Evolutionary conservation across 2,113 vertebrate species (phyloP), one percentile per base, ranked within the genome.

Genomic region (Menura novaehollandiae): DNA sequence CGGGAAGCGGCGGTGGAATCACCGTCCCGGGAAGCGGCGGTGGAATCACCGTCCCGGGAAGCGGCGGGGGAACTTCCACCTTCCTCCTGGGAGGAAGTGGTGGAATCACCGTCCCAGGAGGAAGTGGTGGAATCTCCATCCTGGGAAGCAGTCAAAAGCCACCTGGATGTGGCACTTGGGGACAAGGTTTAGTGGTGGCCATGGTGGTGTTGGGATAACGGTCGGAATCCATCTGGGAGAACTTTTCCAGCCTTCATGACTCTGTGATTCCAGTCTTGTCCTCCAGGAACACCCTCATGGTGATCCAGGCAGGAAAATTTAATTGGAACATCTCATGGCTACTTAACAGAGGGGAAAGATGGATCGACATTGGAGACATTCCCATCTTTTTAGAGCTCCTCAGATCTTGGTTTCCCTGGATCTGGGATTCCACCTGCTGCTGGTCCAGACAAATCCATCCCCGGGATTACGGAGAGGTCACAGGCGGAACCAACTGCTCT

Each of bases 221-320:
- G 58, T 10, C 12, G 58, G 59, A 13, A 8, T 24, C 1, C 1
- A 4, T 12, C 20, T 26, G 16, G 26, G 46, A 68, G 28, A 32
- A 6, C 16, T 4, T 47, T 60, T 15, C 69, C 62, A 12, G 6
- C 39, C 39, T 46, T 11, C 2, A 0, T 0, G 19, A 7, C 23
- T 9, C 53, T 1, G 0, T 2, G 23, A 15, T 46, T n/a, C 58
- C 37, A 2, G 9, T 8, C 44, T 6, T 1, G 4, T 35, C 75
- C 60, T 28, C 0, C 22, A 16, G 28, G 59, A 60, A 26, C 6
- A 1, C 1, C 1, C 30, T 6, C 6, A 2, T 4, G 49, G 30
- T 37, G 49, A 62, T 20, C 20, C 27, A 8, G 1, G 7, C 5
- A 14, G 55, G 43, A 59, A 22, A 72, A 92, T 8, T 9, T 12